Evolutionary conservation across 2,797 vertebrate species (phyloP), one percentile per base, ranked within the genome.

Genomic region (Chaetophractus vellerosus): DNA sequence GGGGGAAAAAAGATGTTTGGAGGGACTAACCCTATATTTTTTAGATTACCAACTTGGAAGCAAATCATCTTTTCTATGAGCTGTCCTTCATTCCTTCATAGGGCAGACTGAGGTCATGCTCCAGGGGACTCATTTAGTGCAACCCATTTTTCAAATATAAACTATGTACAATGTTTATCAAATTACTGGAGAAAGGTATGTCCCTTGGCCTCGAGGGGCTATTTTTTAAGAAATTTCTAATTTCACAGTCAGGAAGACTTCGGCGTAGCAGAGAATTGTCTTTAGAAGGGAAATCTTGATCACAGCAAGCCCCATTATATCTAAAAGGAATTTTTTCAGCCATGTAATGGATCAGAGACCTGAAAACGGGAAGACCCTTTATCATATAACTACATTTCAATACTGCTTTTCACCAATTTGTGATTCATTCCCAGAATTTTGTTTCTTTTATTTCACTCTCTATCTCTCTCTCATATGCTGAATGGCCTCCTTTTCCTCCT

Each of bases 1-100:
- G 10, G 8, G 90, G 6, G 6, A 90, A 45, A 19, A 48, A 55
- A 9, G 6, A 28, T 72, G 26, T n/a, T 38, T 38, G 38, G 38
- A 38, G 38, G 38, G 38, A 38, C 38, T 38, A 38, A 38, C 38
- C 38, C 38, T 38, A 38, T 38, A 38, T 38, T 48, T 57, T 59
- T 72, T 52, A 79, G 33, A 82, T 92, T 68, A 50, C 69, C 15
- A 45, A 83, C 11, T 87, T 83, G 26, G 61, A 92, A 92, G 31
- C 23, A 94, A 88, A 68, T 59, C 14, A 68, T 57, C 23, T 74
- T 92, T 78, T 74, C 50, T 63, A n/a, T 90, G 59, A 50, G 26
- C 55, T 26, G 26, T 83, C 15, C 28, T 2, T 69, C 26, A 15
- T 61, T 16, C 26, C 55, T 66, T 0, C 63, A 1, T 80, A 75